Base-by-base conservation (phyloP, 2,888 invertebrate genomes). In the Megastigmus dorsalis region DNA sequence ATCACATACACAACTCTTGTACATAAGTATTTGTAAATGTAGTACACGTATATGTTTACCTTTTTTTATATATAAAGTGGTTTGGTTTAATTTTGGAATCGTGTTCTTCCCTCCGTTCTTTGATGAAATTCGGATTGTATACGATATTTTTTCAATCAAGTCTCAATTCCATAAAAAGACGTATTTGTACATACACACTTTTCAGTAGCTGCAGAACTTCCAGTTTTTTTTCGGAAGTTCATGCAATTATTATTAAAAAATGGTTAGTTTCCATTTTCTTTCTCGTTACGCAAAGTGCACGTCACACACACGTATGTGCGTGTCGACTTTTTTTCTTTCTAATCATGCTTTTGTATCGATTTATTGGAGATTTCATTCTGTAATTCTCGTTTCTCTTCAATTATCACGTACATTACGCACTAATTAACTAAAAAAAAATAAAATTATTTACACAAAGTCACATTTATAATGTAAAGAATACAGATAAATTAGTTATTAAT, bases 181-280 rank as follows among this genome's bases (percentile, higher is more conserved):
- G 38, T 33, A 75, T 72, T 55, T 73, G 76, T 77, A 78, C 48
- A 75, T 78, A 77, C 28, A 45, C n/a, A n/a, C n/a, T n/a, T 69
- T 69, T 72, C 63, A 45, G 48, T n/a, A 38, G 68, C n/a, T 63
- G 65, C 36, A 13, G 28, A 38, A n/a, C 26, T 71, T 70, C 28
- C 20, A 60, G n/a, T 66, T 70, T 20, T 62, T 71, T 63, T 41
- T 74, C 57, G n/a, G 18, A 36, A 30, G 52, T 26, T 26, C 28
- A 26, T 2, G 5, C 4, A 20, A 48, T 48, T 23, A 3, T 15
- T 43, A 3, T 15, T 43, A 18, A n/a, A n/a, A n/a, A n/a, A n/a
- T n/a, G n/a, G n/a, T n/a, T 7, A 4, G 18, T 43, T 7, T 18
- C 18, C 18, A n/a, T 43, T 15, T 38, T 38, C 2, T 38, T 38